Base-by-base conservation (phyloP, 1,140 invertebrate species). In the Conopomorpha cramerella region DNA sequence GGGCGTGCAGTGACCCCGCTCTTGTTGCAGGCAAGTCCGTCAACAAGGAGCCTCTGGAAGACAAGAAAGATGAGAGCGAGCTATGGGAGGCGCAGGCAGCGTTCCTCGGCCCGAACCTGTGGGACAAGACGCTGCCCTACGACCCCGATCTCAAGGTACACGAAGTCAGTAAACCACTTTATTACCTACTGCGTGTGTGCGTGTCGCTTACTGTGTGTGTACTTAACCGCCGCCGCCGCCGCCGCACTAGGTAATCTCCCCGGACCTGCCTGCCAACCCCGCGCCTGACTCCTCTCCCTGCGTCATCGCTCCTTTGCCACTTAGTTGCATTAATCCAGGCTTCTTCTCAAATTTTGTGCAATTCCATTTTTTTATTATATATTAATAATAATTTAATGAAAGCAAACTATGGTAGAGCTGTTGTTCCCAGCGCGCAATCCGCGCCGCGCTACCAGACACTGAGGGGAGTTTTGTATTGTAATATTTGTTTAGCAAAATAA, bases 121-220 rank as follows among this genome's bases (percentile, higher is more conserved):
- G 94, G 94, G 92, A 96, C 77, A 95, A 95, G 78, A 91, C 90
- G 44, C 74, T 90, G 51, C 87, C 89, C 49, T 93, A 92, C 61
- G 90, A 93, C 80, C 86, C 89, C 67, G 92, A 95, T 83, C 91
- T 96, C 81, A 96, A 96, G 85, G 90, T 96, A 87, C 84, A 84
- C 78, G 77, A 82, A 82, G 80, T 82, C 80, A 82, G 79, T 81
- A 80, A 77, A 64, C 60, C 46, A 68, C 61, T 66, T 64, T 65
- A 61, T 72, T 71, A 62, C 67, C 62, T 76, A 67, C 46, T 62
- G 66, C 63, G 65, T 70, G 63, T 71, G n/a, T 55, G 57, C 47
- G 57, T 71, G 58, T 59, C 39, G 46, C 52, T 48, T 59, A 41
- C 52, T 50, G 56, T 41, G 52, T 25, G 45, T 46, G 44, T 43